phyloP scores from a whole-genome alignment of 2,797 vertebrate species.

The Bradypodion pumilum region DNA sequence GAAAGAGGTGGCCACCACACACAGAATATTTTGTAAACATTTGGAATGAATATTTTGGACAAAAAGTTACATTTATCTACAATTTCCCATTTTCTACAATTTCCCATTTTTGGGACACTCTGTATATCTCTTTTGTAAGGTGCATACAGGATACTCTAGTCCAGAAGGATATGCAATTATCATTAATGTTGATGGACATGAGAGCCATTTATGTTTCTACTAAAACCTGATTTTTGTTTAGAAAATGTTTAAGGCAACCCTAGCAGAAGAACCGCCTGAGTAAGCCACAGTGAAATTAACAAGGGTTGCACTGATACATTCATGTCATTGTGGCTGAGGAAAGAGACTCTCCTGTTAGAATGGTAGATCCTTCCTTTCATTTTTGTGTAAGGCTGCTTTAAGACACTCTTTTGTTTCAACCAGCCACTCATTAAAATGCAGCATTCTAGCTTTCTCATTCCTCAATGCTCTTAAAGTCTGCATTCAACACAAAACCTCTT shows the following conservation, averaged over 20 bases:
- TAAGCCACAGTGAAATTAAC: neutral
- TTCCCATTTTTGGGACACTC: no score
- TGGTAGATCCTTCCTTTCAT: neutral
- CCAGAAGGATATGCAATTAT: neutral
- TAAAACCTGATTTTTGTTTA: neutral
- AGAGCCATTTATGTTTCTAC: neutral
- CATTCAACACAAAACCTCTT: neutral
- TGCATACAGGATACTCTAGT: neutral
- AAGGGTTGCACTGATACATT: neutral
- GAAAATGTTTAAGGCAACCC: neutral
- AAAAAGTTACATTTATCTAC: no score
- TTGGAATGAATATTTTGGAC: no score
- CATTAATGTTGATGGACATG: neutral
- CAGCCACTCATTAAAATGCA: neutral
- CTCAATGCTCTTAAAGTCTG: neutral
- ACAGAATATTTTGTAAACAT: no score
- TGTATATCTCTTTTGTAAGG: neutral
- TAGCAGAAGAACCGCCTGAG: neutral
- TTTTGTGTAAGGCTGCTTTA: neutral
- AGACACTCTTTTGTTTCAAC: neutral
- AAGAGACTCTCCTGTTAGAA: neutral
- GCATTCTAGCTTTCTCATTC: neutral
- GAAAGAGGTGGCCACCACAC: no score
- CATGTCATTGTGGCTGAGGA: neutral
- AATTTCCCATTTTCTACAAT: no score